These are phyloP conservation scores for Euzetes globulus DNA, from an alignment of 2,888 invertebrate species.

Conservation along the genomic window DNA sequence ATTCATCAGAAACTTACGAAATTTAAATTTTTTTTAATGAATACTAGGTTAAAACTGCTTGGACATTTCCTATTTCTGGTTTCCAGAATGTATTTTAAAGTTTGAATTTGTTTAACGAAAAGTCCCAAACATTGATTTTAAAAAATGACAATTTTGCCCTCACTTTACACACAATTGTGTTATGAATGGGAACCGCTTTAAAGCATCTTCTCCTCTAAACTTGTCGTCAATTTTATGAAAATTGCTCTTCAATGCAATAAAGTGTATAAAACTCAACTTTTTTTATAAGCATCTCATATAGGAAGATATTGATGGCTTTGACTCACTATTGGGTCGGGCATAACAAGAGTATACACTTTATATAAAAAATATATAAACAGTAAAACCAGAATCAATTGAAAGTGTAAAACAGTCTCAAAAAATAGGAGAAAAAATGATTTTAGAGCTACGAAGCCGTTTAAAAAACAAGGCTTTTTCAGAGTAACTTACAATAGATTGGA, in stretches of 20 bases:
- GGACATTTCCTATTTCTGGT: too few relatives aligned
- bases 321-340: constrained; percentile 2
- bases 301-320: background rate
- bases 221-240: constrained; percentile 16
- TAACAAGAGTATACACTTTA: background rate
- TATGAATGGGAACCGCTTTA: background rate
- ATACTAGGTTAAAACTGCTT: too few relatives aligned
- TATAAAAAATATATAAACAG: background rate
- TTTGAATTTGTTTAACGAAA: too few relatives aligned
- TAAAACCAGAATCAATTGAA: constrained; percentile 28
- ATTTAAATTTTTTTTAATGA: too few relatives aligned
- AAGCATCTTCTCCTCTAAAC: background rate
- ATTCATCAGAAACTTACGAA: too few relatives aligned
- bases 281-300: background rate
- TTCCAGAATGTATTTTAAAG: too few relatives aligned
- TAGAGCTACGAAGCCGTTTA: background rate
- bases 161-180: background rate
- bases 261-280: background rate
- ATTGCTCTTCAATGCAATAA: constrained; percentile 26
- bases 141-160: background rate
- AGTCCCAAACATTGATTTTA: too few relatives aligned
- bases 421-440: background rate
- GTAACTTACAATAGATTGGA: background rate
- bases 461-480: background rate
- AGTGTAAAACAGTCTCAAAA: constrained; percentile 18